Conservation (phyloP, 2,113 vertebrate species). For the Alethe castanea region DNA sequence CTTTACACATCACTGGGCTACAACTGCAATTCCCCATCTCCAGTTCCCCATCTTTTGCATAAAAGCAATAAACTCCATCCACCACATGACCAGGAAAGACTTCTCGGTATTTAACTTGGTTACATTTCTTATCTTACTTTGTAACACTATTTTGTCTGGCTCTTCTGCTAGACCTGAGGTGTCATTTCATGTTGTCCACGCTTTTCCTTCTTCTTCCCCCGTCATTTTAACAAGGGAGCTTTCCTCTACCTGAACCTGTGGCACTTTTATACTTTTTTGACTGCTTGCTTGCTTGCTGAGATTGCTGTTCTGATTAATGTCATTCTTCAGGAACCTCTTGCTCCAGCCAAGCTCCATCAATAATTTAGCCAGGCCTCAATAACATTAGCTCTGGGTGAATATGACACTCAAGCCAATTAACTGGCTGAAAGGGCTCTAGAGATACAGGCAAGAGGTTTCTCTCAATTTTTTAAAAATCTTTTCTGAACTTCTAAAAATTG, state of each 20-base stretch:
- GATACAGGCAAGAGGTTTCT: neutral
- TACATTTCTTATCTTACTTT: neutral
- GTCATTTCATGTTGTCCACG: neutral
- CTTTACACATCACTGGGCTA: neutral
- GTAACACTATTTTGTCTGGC: neutral
- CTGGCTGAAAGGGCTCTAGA: constrained; percentile 1
- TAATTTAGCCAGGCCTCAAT: neutral
- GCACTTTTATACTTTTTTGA: neutral
- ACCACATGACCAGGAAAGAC: neutral
- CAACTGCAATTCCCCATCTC: neutral
- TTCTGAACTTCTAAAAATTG: neutral
- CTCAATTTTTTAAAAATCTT: neutral
- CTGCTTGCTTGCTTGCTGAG: neutral
- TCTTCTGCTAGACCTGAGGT: neutral
- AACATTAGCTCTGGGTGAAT: neutral
- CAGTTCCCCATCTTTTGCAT: neutral
- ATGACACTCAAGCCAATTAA: neutral
- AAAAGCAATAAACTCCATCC: neutral
- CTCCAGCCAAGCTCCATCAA: neutral
- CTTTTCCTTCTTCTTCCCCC: neutral
- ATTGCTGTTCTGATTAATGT: neutral
- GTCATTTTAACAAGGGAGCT: neutral
- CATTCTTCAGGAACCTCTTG: neutral
- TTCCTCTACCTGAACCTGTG: neutral
- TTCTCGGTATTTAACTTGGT: neutral